These are phyloP conservation scores for Oreohelix idahoensis DNA, from an alignment of 1,140 invertebrate genomes.

Conservation along the genomic window DNA sequence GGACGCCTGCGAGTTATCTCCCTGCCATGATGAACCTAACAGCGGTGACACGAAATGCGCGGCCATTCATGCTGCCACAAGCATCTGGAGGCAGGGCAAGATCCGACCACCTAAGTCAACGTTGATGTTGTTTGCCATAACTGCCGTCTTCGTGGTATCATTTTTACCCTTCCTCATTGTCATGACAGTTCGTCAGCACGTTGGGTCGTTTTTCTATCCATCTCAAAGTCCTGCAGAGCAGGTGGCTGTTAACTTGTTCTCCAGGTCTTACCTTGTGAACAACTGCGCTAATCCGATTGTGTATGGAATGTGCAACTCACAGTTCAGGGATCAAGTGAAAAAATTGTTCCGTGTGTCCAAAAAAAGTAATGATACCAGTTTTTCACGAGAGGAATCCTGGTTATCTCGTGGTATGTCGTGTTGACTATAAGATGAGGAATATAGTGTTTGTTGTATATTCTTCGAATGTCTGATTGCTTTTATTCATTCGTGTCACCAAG, in stretches of 20 bases:
- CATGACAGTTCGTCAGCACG: slow-evolving; percentile 41
- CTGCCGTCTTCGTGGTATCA: slow-evolving; percentile 60
- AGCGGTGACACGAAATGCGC: neutral
- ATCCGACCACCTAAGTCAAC: slow-evolving; percentile 48
- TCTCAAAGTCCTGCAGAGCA: slow-evolving; percentile 40
- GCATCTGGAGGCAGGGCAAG: neutral
- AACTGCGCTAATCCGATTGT: slow-evolving; percentile 61
- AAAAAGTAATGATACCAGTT: neutral
- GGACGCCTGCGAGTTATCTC: neutral
- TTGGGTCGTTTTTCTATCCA: slow-evolving; percentile 36
- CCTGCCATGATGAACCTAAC: neutral
- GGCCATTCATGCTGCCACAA: neutral
- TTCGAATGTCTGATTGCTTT: too few species aligned
- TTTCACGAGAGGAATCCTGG: neutral
- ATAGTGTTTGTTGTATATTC: too few species aligned
- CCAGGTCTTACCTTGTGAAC: slow-evolving; percentile 60
- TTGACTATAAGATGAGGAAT: neutral
- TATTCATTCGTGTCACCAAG: too few species aligned
- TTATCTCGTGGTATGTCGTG: neutral
- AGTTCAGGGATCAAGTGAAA: slow-evolving; percentile 53
- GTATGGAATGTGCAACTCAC: slow-evolving; percentile 58
- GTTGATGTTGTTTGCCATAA: slow-evolving; percentile 61
- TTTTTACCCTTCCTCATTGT: slow-evolving; percentile 65
- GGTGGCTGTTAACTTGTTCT: slow-evolving; percentile 51
- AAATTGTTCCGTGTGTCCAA: slow-evolving; percentile 31